Conservation (phyloP, 2,888 invertebrate species). For the Ectemnius continuus region DNA sequence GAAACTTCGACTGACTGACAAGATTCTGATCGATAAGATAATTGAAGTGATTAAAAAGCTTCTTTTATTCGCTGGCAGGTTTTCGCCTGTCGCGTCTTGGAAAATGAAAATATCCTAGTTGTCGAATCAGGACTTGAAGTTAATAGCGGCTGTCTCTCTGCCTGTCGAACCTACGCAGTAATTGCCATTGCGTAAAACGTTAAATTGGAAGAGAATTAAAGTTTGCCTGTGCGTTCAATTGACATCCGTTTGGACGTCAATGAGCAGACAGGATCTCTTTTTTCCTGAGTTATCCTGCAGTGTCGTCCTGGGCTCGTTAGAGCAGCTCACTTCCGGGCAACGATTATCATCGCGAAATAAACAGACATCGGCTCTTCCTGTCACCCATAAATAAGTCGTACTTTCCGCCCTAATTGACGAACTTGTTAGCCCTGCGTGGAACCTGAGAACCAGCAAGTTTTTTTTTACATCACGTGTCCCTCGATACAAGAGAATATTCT, state of each 20-base stretch:
- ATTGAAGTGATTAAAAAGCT: too few species aligned
- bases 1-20: too few species aligned
- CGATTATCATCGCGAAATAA: slow-evolving; percentile 8
- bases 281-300: neutral
- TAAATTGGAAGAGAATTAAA: too few species aligned
- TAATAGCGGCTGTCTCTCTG: too few species aligned
- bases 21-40: too few species aligned
- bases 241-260: slow-evolving; percentile 2
- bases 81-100: too few species aligned
- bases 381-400: slow-evolving; percentile 13
- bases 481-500: neutral
- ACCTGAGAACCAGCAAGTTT: too few species aligned
- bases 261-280: neutral
- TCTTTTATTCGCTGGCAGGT: too few species aligned
- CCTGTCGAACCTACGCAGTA: too few species aligned
- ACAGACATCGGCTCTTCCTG: slow-evolving; percentile 1
- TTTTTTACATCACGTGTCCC: neutral
- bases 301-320: slow-evolving; percentile 16
- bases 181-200: too few species aligned
- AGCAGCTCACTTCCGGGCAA: slow-evolving; percentile 20
- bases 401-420: neutral
- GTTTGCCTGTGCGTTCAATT: neutral
- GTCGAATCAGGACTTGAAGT: too few species aligned
- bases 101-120: too few species aligned
- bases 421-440: slow-evolving; percentile 5